A percentile compares a stretch with the other conserved stretches of the same genome.
Evolutionary conservation across 2,113 vertebrate species (phyloP).

Genomic region (Phalacrocorax pelagicus): DNA sequence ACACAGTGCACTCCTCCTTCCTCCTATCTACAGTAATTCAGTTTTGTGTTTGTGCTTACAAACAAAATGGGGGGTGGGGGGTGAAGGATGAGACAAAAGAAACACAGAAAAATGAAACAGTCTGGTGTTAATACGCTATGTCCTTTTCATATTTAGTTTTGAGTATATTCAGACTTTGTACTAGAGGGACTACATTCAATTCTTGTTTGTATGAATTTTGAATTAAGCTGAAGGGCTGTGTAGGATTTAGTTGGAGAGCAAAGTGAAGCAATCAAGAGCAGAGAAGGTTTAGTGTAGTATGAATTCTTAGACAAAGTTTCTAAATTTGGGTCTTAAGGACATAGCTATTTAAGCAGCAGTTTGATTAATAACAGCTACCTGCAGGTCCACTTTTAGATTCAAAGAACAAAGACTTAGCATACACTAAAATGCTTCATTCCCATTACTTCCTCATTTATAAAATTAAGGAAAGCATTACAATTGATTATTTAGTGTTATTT

Average conservation of each 20-base stretch:
- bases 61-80: neutral
- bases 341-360: neutral
- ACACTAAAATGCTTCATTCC: neutral
- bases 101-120: neutral
- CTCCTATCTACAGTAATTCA: neutral
- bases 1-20: neutral
- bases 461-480: neutral
- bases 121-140: neutral
- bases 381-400: neutral
- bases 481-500: constrained; percentile 3
- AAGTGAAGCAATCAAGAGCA: neutral
- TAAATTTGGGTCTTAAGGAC: neutral
- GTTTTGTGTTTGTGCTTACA: neutral
- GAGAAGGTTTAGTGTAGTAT: neutral
- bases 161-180: neutral
- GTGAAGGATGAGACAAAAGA: neutral
- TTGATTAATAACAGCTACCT: neutral
- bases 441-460: neutral
- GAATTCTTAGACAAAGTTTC: neutral
- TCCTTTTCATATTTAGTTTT: neutral
- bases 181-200: neutral
- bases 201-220: neutral
- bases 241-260: neutral
- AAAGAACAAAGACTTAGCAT: neutral
- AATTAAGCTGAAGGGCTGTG: neutral